Percentiles rank a stretch among this genome's conserved stretches.
phyloP scores from a whole-genome alignment of 2,113 vertebrate genomes.

The Rutilus rutilus region DNA sequence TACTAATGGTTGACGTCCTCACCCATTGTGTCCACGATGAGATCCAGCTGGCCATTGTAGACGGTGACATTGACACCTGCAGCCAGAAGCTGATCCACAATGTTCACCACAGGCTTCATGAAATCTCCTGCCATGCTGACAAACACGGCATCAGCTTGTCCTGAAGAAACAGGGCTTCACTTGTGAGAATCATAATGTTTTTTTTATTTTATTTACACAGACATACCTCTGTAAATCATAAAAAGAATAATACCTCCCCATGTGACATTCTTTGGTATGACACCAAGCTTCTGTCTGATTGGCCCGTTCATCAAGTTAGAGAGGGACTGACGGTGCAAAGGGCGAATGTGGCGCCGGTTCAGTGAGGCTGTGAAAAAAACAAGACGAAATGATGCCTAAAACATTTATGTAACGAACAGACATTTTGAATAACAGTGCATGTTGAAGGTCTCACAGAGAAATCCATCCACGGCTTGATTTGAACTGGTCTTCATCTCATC shows the following conservation, averaged over 20 bases:
- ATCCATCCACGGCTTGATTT: conserved; percentile 43
- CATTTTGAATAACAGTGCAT: not conserved
- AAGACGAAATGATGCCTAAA: not conserved
- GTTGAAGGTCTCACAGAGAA: conserved; percentile 63
- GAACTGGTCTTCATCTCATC: conserved; percentile 53
- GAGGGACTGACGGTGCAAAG: conserved; percentile 77
- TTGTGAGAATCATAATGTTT: not conserved
- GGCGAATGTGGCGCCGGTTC: conserved; percentile 75
- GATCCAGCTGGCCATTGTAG: conserved; percentile 95
- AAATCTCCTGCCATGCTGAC: conserved; percentile 89
- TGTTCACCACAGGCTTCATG: conserved; percentile 87
- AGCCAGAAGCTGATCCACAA: conserved; percentile 85
- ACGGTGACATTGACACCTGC: conserved; percentile 86
- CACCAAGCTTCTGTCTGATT: conserved; percentile 86
- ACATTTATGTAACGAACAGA: not conserved
- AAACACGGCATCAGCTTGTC: conserved; percentile 85
- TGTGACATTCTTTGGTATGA: conserved; percentile 86
- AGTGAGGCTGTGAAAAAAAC: conserved; percentile 72
- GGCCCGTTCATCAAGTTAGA: conserved; percentile 91
- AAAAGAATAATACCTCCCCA: conserved; percentile 89
- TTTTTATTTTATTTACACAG: not conserved
- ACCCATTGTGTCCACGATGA: conserved; percentile 98
- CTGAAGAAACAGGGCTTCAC: conserved; percentile 66
- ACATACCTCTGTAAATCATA: not conserved
- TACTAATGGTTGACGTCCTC: conserved; percentile 29